A percentile compares a stretch with the other conserved stretches of the same genome.
These are phyloP conservation scores for Drosophila quinaria DNA, from an alignment of 2,888 invertebrate genomes.

Conservation along the genomic window DNA sequence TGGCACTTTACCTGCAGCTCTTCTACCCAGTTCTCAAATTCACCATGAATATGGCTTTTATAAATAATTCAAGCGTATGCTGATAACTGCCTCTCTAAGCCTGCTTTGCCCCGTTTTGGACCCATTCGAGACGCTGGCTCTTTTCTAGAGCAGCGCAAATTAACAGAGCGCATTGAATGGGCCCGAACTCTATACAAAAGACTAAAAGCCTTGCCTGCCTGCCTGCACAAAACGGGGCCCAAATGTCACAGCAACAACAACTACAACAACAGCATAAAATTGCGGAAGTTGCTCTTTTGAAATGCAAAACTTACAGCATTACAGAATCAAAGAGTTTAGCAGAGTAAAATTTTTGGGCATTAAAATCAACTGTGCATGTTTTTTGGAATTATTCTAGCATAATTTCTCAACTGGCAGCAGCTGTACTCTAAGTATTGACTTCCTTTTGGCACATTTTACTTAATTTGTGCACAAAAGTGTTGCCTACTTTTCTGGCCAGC, in stretches of 20 bases:
- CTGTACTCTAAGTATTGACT: constrained; percentile 59
- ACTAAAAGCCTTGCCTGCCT: constrained; percentile 37
- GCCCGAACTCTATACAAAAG: constrained; percentile 46
- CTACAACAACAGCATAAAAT: constrained; percentile 43
- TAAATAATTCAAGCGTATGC: constrained; percentile 78
- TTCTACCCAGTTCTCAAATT: constrained; percentile 50
- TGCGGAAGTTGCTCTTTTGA: constrained; percentile 67
- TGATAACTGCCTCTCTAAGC: constrained; percentile 68
- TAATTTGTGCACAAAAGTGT: constrained; percentile 68
- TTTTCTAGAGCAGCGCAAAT: constrained; percentile 68
- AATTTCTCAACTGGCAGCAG: constrained; percentile 72
- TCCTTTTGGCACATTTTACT: constrained; percentile 56
- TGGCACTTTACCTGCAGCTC: constrained; percentile 47
- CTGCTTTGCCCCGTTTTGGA: constrained; percentile 40
- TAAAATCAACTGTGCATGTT: constrained; percentile 70
- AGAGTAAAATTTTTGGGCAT: constrained; percentile 43
- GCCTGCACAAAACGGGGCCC: constrained; percentile 42
- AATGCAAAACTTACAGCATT: constrained; percentile 66
- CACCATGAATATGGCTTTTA: constrained; percentile 77
- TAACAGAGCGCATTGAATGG: constrained; percentile 79
- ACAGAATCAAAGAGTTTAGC: constrained; percentile 35
- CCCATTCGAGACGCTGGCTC: constrained; percentile 45
- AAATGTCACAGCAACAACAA: constrained; percentile 62
- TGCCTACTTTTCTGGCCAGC: constrained; percentile 72
- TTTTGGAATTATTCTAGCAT: constrained; percentile 76